Conservation (phyloP, 2,888 invertebrate genomes). For the Trissonchulus sp. region DNA sequence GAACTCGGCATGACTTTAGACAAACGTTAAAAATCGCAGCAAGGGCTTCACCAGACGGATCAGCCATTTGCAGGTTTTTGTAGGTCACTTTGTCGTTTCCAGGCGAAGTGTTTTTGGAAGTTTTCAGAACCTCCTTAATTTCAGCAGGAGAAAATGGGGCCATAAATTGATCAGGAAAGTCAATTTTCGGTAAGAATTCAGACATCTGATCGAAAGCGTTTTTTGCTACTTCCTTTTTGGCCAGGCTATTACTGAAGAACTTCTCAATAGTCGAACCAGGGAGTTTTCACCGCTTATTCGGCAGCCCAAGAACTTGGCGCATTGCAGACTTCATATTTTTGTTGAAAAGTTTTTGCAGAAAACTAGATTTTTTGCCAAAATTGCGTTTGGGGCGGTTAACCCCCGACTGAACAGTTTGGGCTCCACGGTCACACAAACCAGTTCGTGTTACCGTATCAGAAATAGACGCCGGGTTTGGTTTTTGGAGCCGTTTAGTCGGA, state of each 20-base stretch:
- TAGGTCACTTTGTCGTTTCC: constrained; percentile 11
- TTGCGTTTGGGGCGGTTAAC: too few species aligned
- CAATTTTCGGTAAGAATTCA: too few species aligned
- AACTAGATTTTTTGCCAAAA: too few species aligned
- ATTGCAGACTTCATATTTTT: background rate
- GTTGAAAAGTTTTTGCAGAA: background rate
- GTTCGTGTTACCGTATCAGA: too few species aligned
- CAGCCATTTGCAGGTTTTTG: constrained; percentile 8
- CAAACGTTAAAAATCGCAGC: background rate
- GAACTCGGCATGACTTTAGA: constrained; percentile 33
- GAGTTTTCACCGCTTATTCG: background rate
- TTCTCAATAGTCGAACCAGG: background rate
- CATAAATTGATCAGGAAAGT: background rate
- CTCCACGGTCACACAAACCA: too few species aligned
- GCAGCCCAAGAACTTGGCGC: background rate
- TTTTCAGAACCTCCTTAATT: background rate
- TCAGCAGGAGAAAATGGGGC: background rate
- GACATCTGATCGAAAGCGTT: too few species aligned
- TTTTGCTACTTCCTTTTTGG: too few species aligned
- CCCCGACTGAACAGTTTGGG: too few species aligned
- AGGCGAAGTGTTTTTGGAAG: constrained; percentile 11
- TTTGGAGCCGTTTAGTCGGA: too few species aligned
- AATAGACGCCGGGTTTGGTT: too few species aligned
- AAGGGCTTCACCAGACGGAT: constrained; percentile 14
- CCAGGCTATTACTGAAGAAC: background rate